Base-by-base conservation (phyloP, 2,113 vertebrate genomes). In the Genyomyrus donnyi region DNA sequence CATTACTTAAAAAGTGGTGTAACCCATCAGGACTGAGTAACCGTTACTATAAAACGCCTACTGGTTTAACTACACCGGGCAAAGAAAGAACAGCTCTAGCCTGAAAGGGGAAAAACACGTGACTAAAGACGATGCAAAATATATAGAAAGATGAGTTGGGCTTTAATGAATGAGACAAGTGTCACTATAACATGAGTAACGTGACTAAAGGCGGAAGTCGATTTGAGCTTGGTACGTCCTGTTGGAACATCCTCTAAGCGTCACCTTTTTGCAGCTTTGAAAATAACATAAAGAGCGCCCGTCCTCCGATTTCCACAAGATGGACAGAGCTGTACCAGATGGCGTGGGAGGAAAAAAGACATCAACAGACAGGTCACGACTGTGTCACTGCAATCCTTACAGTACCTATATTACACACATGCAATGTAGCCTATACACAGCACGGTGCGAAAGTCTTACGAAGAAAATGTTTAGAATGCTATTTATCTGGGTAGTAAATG, bases 1-100 rank as follows among this genome's bases (percentile, higher is more conserved):
- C 94, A 94, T 93, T 89, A 91, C 93, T 95, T 88, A 93, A 94
- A 95, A 91, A 95, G 94, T 95, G 95, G 93, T 90, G 94, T 93
- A 92, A 90, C 93, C 92, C 74, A 80, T 42, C 1, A 80, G 17
- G 74, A 80, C 35, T 17, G 31, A 35, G 15, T 2, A 1, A 42
- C 6, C 35, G 15, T 7, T 19, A 77, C 31, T 77, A 39, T 31
- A 39, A 35, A 77, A 35, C 35, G 0, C 13, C 31, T 80, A 80
- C 74, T 80, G 74, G 17, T 19, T 39, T 42, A 42, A 6, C 15
- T 19, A 80, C 74, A 80, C 17, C 42, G 74, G 35, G 74, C 11
- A 80, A 80, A 80, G 15, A 42, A 80, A 70, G 62, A 70, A 39
- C 0, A 42, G 8, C 39, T 80, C 15, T 80, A 42, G 31, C 74